Evolutionary conservation across 1,140 invertebrate species (phyloP), one percentile per base, ranked within the genome.

Genomic region (Camponotus vicinus): DNA sequence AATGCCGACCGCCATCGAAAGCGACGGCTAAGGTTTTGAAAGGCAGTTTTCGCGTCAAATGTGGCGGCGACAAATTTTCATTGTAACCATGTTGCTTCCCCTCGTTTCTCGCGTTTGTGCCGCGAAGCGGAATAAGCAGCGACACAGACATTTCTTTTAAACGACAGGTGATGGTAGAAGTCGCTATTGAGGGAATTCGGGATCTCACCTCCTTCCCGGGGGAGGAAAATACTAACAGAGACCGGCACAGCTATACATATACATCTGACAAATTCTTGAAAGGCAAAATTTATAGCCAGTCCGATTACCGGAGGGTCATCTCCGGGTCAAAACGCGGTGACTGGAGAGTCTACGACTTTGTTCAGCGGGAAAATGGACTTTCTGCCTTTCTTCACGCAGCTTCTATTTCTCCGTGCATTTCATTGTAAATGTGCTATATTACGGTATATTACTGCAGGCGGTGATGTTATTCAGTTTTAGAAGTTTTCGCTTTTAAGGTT

Each of bases 21-120:
- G 15, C 21, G 73, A 61, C 40, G 64, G 21, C 27, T 6, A 55
- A 55, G 59, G 71, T 52, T 85, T 66, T 88, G 61, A 85, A 91
- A 88, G 76, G 80, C 83, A 89, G 89, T 94, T 95, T 93, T 92
- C 93, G 94, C 94, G 94, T 95, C 94, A 94, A 94, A 93, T 93
- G 88, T 76, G 76, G 86, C 87, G 92, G 90, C 92, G 94, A 95
- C 94, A 95, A 95, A 95, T 95, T 95, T 94, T 92, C 91, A 94
- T 95, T 95, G 93, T 95, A 80, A 42, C 34, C 34, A 32, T 86
- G 67, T 59, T 21, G 52, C 27, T 49, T 67, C 61, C 57, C 45
- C n/a, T 69, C 18, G n/a, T 42, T 49, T 40, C 21, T 84, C 61
- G 57, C 21, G 15, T 75, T 87, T 69, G 85, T 78, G 85, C 78